Evolutionary conservation across 1,140 invertebrate species (phyloP), one percentile per base, ranked within the genome.

Genomic region (Halyomorpha halys): DNA sequence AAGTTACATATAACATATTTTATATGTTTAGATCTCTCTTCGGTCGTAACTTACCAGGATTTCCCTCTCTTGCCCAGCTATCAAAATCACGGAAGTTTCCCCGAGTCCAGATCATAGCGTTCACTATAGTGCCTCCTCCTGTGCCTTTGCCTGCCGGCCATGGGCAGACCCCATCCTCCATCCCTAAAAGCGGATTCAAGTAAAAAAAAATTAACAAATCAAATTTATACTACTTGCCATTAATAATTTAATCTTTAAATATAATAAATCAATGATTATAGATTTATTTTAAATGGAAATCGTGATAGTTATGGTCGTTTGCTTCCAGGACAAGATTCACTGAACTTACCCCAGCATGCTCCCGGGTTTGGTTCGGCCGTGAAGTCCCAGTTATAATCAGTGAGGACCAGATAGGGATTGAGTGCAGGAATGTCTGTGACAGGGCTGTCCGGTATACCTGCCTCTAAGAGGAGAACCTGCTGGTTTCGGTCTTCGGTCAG

Each of bases 101-200:
- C 44, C 92, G 78, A 1, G 90, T 85, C 72, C 94, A 93, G n/a
- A 91, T 93, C 23, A 94, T 91, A 60, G 84, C 89, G 72, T 94
- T 94, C 21, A 94, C 81, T 3, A 86, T 82, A 21, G 85, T 87
- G 1, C 82, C 81, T 1, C 90, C 90, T 1, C 90, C 90, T 2
- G 88, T 70, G 0, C 78, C 81, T 70, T 78, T 82, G 3, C 83
- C 84, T 44, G 81, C 71, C 0, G 83, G 81, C 76, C 81, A 79
- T 19, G 76, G 77, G 70, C 83, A 85, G 27, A 74, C 71, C 19
- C 71, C 67, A 4, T 78, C 72, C 0, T 75, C 75, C 70, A 82
- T 74, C 0, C 78, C 79, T 64, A 63, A 61, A 72, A 70, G 1
- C 2, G 1, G 2, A 13, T 61, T n/a, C n/a, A n/a, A n/a, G n/a